Evolutionary conservation across 2,797 vertebrate genomes (phyloP).

Genomic region (Xenopus petersii): DNA sequence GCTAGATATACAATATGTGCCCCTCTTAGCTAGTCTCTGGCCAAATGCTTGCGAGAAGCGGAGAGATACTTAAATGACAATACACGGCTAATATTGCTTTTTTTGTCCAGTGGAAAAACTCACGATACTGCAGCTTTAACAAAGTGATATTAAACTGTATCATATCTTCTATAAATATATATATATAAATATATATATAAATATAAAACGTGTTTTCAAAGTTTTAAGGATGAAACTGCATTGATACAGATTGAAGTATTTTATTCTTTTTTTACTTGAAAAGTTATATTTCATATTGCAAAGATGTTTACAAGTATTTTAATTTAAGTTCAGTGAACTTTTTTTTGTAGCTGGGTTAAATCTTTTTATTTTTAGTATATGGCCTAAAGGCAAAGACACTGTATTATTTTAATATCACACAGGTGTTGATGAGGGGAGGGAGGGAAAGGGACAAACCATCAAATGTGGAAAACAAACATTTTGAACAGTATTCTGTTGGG

Average conservation of each 20-base stretch:
- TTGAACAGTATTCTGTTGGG: conserved; percentile 96
- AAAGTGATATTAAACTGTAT: conserved; percentile 72
- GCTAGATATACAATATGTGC: conserved; percentile 58
- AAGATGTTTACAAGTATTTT: conserved; percentile 99
- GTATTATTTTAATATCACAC: conserved; percentile 97
- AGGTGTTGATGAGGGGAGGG: conserved; percentile 70
- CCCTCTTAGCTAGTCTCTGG: conserved; percentile 67
- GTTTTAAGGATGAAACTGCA: conserved; percentile 90
- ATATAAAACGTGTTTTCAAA: conserved; percentile 83
- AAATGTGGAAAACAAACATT: conserved; percentile 72
- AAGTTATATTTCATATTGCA: conserved; percentile 99
- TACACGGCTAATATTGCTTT: background rate
- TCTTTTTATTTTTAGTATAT: conserved; percentile 92
- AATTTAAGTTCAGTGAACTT: conserved; percentile 99
- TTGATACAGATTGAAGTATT: conserved; percentile 99
- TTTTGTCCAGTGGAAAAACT: conserved; percentile 64
- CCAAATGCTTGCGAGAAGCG: conserved; percentile 68
- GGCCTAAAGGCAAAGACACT: conserved; percentile 93
- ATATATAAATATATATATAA: conserved; percentile 55
- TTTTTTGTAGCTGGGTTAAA: conserved; percentile 97
- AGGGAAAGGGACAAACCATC: conserved; percentile 63
- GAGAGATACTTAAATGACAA: background rate
- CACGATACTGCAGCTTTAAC: conserved; percentile 85
- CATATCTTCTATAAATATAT: conserved; percentile 82
- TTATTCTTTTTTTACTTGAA: conserved; percentile 99